Base-by-base conservation (phyloP, 2,888 invertebrate species). In the Trichacis sp. region DNA sequence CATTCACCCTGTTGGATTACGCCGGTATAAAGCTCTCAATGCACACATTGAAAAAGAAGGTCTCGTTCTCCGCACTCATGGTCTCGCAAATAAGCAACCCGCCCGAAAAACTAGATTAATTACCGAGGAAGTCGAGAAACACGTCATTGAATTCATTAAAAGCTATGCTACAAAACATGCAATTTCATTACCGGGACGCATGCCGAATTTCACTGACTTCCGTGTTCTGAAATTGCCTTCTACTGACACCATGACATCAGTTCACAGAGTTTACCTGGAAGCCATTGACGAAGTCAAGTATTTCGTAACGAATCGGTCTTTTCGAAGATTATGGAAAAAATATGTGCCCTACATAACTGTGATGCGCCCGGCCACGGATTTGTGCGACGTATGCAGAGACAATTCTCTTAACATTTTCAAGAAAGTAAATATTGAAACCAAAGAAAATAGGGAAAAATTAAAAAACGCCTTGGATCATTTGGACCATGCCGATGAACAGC, bases 151-250 rank as follows among this genome's bases (percentile, higher is more conserved):
- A 5, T 33, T 33, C n/a, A 33, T 33, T n/a, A n/a, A 11, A 33
- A 9, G 2, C 2, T 33, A 33, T 9, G 33, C 33, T 5, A n/a
- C 2, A n/a, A 2, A n/a, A 33, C 8, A 33, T 33, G 43, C 30
- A 8, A 20, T 43, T 43, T 30, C 52, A 15, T 15, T 43, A 11
- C 52, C 30, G 0, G 43, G 45, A 14, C 15, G 52, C 0, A 14
- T 53, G 20, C 52, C 52, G 0, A 43, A 43, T 42, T 53, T 53
- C 30, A 42, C 15, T 2, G 43, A 53, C 29, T 53, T 29, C 8
- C 14, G 30, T 2, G 18, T 53, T 18, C 40, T 53, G 14, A 43
- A 53, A 43, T 24, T 53, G 5, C 52, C 52, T 12, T 53, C 42
- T 1, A 14, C 6, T 9, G 52, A 43, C 3, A 53, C 33, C 8